Percentiles rank a stretch among this genome's conserved stretches.
These are phyloP conservation scores for Boleophthalmus pectinirostris DNA, from an alignment of 2,113 vertebrate genomes.

Conservation along the genomic window DNA sequence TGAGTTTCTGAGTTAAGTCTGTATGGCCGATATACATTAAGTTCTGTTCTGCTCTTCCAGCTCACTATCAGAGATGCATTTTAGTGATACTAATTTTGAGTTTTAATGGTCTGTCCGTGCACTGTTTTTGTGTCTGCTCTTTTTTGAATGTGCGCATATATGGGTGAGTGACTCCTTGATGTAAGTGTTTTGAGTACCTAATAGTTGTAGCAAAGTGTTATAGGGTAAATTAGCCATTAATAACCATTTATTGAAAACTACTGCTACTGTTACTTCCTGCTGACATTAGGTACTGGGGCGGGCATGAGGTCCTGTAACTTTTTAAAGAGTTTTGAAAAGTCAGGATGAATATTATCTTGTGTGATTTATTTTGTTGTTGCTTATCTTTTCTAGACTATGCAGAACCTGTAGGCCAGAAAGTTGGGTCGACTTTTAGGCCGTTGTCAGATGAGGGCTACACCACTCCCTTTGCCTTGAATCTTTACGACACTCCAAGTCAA, in stretches of 20 bases:
- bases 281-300: neutral
- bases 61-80: neutral
- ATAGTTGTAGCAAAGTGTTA: neutral
- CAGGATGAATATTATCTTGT: neutral
- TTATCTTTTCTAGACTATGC: conserved; percentile 77
- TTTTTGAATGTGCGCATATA: too few relatives aligned
- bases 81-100: too few relatives aligned
- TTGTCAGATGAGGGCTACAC: conserved; percentile 78
- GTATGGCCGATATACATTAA: neutral
- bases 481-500: conserved; percentile 79
- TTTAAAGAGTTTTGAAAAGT: neutral
- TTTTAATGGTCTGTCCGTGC: too few relatives aligned
- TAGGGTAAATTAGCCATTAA: neutral
- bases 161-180: too few relatives aligned
- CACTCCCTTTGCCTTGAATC: conserved; percentile 76
- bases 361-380: neutral
- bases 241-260: neutral
- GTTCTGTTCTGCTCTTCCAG: neutral
- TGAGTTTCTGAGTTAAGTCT: too few relatives aligned
- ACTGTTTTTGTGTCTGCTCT: too few relatives aligned
- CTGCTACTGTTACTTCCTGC: neutral
- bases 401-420: conserved; percentile 74
- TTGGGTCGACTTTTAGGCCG: conserved; percentile 82
- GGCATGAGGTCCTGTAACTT: neutral
- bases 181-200: neutral